Conservation (phyloP, 2,797 vertebrate species). For the Catharus ustulatus region DNA sequence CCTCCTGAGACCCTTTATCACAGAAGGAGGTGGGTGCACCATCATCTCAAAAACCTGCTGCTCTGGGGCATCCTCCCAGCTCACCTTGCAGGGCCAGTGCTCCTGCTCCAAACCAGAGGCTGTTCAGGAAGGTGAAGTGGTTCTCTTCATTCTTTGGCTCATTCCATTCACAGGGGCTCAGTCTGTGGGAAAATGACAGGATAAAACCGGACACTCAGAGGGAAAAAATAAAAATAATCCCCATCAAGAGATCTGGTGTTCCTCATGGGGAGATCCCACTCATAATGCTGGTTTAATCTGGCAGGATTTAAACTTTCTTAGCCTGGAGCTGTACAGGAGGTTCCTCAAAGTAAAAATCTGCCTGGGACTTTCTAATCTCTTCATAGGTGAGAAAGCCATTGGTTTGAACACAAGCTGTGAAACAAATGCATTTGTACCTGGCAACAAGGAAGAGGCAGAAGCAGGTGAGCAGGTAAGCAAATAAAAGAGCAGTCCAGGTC, state of each 20-base stretch:
- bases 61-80: background rate
- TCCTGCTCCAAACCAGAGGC: conserved; percentile 88
- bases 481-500: conserved; percentile 85
- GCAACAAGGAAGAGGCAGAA: conserved; percentile 84
- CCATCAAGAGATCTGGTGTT: background rate
- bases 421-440: conserved; percentile 74
- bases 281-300: background rate
- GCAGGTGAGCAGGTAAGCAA: conserved; percentile 85
- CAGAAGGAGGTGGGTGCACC: background rate
- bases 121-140: conserved; percentile 84
- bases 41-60: rapidly evolving
- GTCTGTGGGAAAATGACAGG: conserved; percentile 64
- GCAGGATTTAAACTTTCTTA: background rate
- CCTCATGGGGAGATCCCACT: background rate
- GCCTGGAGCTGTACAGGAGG: background rate
- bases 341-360: background rate
- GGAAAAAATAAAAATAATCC: background rate
- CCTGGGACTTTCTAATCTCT: background rate
- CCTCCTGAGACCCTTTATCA: rapidly evolving
- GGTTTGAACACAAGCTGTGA: background rate
- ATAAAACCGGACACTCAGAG: background rate
- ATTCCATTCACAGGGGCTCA: conserved; percentile 89
- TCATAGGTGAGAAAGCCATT: background rate
- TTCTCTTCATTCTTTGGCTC: conserved; percentile 83
- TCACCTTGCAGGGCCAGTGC: conserved; percentile 89